A percentile compares a stretch with the other conserved stretches of the same genome.
Evolutionary conservation across 2,797 vertebrate species (phyloP).

Genomic region (Pelochelys cantorii): DNA sequence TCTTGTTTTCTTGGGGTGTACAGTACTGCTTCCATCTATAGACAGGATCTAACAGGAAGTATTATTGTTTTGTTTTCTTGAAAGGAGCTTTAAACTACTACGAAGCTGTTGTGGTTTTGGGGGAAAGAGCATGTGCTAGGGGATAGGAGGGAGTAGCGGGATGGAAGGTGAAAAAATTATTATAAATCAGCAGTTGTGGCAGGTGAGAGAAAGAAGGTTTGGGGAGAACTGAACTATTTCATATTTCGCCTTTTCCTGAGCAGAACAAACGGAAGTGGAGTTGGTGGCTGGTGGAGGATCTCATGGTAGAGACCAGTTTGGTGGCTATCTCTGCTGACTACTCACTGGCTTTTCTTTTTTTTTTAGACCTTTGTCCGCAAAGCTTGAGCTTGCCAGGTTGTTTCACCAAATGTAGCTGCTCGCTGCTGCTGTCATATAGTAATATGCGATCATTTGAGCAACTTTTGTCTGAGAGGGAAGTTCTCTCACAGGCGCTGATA

Average conservation of each 20-base stretch:
- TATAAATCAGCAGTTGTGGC: background rate
- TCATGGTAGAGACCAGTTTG: background rate
- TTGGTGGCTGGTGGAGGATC: background rate
- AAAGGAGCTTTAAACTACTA: background rate
- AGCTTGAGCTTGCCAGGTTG: slow-evolving; percentile 11
- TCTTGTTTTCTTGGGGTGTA: background rate
- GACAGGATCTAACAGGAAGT: background rate
- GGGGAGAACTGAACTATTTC: background rate
- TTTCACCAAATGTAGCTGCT: slow-evolving; percentile 7
- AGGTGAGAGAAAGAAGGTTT: background rate
- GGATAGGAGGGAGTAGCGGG: background rate
- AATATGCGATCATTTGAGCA: background rate
- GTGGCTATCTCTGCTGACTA: background rate
- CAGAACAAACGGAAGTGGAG: background rate
- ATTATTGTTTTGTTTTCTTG: background rate
- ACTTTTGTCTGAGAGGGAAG: background rate
- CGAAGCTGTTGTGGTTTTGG: background rate
- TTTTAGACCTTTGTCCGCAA: background rate
- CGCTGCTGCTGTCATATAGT: background rate
- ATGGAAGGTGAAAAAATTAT: background rate
- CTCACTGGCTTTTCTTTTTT: slow-evolving; percentile 12
- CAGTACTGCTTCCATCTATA: background rate
- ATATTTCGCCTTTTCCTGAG: background rate
- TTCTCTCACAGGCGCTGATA: background rate
- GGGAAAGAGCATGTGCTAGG: background rate